Percentiles rank a stretch among this genome's conserved stretches.
phyloP scores from a whole-genome alignment of 2,797 vertebrate genomes.

The Acipenser oxyrinchus region DNA sequence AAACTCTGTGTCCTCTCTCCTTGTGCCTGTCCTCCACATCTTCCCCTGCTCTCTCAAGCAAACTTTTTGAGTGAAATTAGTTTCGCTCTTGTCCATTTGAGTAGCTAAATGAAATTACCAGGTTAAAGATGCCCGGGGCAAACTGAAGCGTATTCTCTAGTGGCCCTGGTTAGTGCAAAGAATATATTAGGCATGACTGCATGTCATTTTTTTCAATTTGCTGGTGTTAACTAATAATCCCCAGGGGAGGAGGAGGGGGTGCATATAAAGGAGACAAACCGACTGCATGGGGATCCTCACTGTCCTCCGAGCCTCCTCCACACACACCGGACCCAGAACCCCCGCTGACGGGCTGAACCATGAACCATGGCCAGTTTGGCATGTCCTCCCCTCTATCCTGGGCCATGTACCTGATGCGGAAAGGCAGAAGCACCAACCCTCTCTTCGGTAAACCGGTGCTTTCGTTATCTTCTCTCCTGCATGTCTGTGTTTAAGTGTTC shows the following conservation, averaged over 20 bases:
- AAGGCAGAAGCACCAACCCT: slow-evolving; percentile 45
- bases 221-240: slow-evolving; percentile 50
- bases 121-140: slow-evolving; percentile 71
- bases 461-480: neutral
- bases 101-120: slow-evolving; percentile 71
- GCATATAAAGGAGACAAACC: slow-evolving; percentile 46
- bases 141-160: slow-evolving; percentile 66
- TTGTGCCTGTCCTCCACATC: neutral
- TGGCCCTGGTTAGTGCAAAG: slow-evolving; percentile 64
- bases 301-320: slow-evolving; percentile 4
- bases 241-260: slow-evolving; percentile 30
- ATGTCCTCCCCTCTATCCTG: slow-evolving; percentile 54
- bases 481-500: neutral
- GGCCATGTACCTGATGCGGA: slow-evolving; percentile 70
- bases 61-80: slow-evolving; percentile 13
- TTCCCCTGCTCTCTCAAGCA: slow-evolving; percentile 17
- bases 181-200: slow-evolving; percentile 62
- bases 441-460: slow-evolving; percentile 51
- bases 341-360: slow-evolving; percentile 22
- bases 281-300: slow-evolving; percentile 10
- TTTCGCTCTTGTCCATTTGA: slow-evolving; percentile 35
- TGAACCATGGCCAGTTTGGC: slow-evolving; percentile 56
- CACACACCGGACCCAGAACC: neutral
- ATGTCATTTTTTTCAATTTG: slow-evolving; percentile 50
- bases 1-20: neutral